These are phyloP conservation scores for Ictidomys tridecemlineatus DNA, from an alignment of 2,113 vertebrate genomes.

Conservation along the genomic window DNA sequence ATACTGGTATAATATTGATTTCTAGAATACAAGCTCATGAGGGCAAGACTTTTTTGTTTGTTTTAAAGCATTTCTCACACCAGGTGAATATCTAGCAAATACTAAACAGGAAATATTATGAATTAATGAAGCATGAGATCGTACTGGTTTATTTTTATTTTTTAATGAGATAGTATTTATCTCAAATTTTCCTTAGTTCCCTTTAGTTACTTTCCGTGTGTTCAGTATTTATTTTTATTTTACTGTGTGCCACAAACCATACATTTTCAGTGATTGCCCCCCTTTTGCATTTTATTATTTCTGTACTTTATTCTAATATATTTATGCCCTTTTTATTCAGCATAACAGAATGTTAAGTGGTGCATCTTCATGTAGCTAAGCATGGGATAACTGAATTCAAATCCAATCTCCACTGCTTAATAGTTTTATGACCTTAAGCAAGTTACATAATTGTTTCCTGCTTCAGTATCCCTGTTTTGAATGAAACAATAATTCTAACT, in stretches of 20 bases:
- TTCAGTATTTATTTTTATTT: not conserved
- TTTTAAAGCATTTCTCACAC: not conserved
- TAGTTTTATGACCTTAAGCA: not conserved
- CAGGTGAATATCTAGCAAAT: not conserved
- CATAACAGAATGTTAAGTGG: not conserved
- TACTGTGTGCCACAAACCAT: not conserved
- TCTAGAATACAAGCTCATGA: not conserved
- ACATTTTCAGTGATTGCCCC: not conserved
- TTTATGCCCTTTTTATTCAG: not conserved
- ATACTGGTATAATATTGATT: not conserved
- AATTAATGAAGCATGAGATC: not conserved
- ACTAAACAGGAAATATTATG: not conserved
- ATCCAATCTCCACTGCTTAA: not conserved
- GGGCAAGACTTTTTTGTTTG: not conserved
- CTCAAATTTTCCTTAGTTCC: not conserved
- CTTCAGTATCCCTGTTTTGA: not conserved
- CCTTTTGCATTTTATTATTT: no score
- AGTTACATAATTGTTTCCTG: not conserved
- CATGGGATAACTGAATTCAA: not conserved
- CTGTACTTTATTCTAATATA: not conserved
- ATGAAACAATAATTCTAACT: no score
- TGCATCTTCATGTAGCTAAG: fast-evolving
- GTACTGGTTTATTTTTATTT: not conserved
- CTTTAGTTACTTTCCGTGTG: not conserved
- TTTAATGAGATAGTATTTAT: not conserved